Evolutionary conservation across 1,140 invertebrate genomes (phyloP).

Genomic region (Phymastichus coffea): DNA sequence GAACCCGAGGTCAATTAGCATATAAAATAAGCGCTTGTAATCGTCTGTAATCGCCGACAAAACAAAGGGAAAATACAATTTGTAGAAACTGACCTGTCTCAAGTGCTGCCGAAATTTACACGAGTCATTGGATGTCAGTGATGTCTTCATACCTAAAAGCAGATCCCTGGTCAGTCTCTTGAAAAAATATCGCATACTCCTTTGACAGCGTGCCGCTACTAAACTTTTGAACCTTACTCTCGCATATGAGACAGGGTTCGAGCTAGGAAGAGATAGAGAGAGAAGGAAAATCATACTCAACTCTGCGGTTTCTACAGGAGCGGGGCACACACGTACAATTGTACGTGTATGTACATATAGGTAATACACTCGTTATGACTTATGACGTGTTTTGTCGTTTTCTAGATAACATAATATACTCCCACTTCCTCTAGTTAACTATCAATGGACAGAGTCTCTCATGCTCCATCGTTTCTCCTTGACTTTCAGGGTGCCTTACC

Average conservation of each 20-base stretch:
- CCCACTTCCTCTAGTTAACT: not conserved
- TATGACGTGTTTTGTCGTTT: not conserved
- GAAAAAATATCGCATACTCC: constrained; percentile 1
- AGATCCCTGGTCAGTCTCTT: not conserved
- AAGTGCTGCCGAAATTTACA: constrained; percentile 9
- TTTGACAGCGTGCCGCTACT: not conserved
- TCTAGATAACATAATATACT: constrained; percentile 1
- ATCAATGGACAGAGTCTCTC: not conserved
- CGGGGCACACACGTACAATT: too few species aligned
- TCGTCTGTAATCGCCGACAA: too few species aligned
- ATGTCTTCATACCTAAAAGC: not conserved
- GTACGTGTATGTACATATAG: not conserved
- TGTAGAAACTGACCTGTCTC: constrained; percentile 8
- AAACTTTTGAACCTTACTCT: not conserved
- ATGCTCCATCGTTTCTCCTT: not conserved
- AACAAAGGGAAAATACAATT: not conserved
- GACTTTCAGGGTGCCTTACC: not conserved
- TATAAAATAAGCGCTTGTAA: too few species aligned
- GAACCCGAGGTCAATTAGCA: too few species aligned
- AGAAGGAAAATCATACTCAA: not conserved
- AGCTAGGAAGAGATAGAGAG: not conserved
- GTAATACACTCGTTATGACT: too few species aligned
- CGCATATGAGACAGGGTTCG: too few species aligned
- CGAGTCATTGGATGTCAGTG: not conserved
- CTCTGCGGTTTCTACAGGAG: too few species aligned